Percentiles rank a stretch among this genome's conserved stretches.
These are phyloP conservation scores for Aramus guarauna DNA, from an alignment of 2,113 vertebrate genomes.

Conservation along the genomic window DNA sequence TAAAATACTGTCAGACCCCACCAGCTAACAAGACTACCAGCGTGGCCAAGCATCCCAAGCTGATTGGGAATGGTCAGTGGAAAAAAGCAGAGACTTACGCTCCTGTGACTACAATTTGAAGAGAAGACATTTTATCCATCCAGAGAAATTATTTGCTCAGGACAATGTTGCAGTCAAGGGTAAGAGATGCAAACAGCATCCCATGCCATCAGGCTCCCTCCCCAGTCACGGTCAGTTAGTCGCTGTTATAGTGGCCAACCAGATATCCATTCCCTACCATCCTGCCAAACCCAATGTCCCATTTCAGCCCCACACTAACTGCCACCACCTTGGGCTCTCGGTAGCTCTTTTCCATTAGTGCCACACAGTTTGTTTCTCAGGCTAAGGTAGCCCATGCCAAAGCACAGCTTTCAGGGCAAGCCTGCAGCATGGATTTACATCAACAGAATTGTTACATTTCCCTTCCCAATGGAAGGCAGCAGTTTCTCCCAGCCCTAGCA, in stretches of 20 bases:
- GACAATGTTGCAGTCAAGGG: background rate
- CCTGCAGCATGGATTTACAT: background rate
- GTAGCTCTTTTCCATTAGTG: background rate
- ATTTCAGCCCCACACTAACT: background rate
- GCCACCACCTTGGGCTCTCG: background rate
- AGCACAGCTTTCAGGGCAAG: background rate
- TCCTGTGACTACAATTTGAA: background rate
- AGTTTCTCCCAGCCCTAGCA: background rate
- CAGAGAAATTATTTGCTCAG: background rate
- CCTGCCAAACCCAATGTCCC: background rate
- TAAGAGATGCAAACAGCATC: background rate
- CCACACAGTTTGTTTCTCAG: background rate
- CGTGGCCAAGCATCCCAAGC: background rate
- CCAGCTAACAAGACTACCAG: background rate
- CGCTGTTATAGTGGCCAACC: background rate
- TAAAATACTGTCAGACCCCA: background rate
- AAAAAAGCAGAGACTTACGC: background rate
- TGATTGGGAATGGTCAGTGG: background rate
- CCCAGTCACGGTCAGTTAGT: background rate
- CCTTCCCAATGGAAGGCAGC: background rate
- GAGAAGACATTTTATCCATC: background rate
- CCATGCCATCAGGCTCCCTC: background rate
- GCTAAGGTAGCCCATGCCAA: background rate
- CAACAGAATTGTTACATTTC: background rate
- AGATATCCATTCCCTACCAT: background rate